These are phyloP conservation scores for Xenentodon cancila DNA, from an alignment of 2,797 vertebrate species.

Conservation along the genomic window DNA sequence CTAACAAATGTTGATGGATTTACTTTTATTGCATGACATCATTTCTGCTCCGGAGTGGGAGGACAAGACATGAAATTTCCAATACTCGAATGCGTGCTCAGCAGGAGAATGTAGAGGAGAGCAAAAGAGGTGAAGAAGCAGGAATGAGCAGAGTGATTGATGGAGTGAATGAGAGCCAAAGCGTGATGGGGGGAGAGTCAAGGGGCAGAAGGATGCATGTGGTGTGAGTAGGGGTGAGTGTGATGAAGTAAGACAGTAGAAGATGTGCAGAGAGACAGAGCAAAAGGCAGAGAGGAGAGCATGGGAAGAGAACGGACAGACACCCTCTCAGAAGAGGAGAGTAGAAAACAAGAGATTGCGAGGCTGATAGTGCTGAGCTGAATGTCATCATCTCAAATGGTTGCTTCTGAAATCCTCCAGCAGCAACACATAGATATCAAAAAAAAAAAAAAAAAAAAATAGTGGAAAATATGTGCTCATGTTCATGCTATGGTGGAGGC, in stretches of 20 bases:
- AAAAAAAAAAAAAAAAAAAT: too few species aligned
- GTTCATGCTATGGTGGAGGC: conserved; percentile 44
- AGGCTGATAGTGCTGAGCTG: conserved; percentile 48
- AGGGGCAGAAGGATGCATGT: conserved; percentile 60
- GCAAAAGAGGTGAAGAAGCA: conserved; percentile 52
- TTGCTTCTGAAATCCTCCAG: conserved; percentile 44
- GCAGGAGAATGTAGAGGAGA: conserved; percentile 33
- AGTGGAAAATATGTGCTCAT: conserved; percentile 23
- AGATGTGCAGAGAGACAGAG: conserved; percentile 49
- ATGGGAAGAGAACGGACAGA: conserved; percentile 24
- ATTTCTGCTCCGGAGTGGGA: conserved; percentile 49
- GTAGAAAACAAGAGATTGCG: conserved; percentile 53
- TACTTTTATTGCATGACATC: conserved; percentile 65
- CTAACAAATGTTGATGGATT: conserved; percentile 66
- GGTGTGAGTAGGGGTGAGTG: conserved; percentile 57
- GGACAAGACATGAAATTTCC: conserved; percentile 62
- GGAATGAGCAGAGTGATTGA: conserved; percentile 67
- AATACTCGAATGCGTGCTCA: conserved; percentile 42
- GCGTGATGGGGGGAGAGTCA: conserved; percentile 57
- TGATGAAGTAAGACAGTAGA: conserved; percentile 73
- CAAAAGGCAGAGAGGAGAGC: conserved; percentile 11
- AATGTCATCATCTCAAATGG: conserved; percentile 50
- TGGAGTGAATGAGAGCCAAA: conserved; percentile 63
- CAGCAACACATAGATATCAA: conserved; percentile 41
- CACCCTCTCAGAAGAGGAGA: conserved; percentile 30